Evolutionary conservation across 2,113 vertebrate genomes (phyloP).

Genomic region (Passerina amoena): DNA sequence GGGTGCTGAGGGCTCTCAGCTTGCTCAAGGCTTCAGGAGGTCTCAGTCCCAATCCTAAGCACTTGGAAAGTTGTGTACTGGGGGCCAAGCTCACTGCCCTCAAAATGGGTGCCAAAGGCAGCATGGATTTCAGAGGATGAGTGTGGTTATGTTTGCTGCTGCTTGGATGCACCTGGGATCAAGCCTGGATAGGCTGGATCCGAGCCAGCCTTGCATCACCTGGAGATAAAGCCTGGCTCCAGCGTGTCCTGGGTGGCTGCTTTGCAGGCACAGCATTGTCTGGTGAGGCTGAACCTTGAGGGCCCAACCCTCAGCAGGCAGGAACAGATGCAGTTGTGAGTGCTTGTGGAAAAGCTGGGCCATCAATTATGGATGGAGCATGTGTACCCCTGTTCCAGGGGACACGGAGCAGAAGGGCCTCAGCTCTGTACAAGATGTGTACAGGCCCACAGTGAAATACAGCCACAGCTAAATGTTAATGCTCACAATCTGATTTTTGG

Average conservation of each 20-base stretch:
- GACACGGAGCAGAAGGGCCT: not conserved
- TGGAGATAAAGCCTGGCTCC: not conserved
- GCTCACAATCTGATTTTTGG: not conserved
- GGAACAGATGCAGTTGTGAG: slow-evolving; percentile 37
- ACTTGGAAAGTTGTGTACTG: not conserved
- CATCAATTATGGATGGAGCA: slow-evolving; percentile 22
- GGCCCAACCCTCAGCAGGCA: not conserved
- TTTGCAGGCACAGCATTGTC: not conserved
- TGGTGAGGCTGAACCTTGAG: slow-evolving; percentile 6
- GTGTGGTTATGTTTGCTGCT: not conserved
- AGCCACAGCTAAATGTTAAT: slow-evolving; percentile 15
- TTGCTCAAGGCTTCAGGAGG: not conserved
- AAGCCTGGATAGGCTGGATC: not conserved
- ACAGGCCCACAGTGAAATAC: not conserved
- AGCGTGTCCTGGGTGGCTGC: not conserved
- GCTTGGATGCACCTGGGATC: not conserved
- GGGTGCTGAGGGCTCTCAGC: not conserved
- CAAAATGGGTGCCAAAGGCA: not conserved
- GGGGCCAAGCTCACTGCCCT: not conserved
- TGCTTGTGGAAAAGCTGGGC: not conserved
- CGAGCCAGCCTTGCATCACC: too few species aligned
- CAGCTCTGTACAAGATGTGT: not conserved
- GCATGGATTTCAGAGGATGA: not conserved
- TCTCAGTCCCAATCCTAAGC: not conserved
- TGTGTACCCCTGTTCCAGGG: not conserved